Conservation (phyloP, 2,797 vertebrate genomes). For the Labeo calbasu region DNA sequence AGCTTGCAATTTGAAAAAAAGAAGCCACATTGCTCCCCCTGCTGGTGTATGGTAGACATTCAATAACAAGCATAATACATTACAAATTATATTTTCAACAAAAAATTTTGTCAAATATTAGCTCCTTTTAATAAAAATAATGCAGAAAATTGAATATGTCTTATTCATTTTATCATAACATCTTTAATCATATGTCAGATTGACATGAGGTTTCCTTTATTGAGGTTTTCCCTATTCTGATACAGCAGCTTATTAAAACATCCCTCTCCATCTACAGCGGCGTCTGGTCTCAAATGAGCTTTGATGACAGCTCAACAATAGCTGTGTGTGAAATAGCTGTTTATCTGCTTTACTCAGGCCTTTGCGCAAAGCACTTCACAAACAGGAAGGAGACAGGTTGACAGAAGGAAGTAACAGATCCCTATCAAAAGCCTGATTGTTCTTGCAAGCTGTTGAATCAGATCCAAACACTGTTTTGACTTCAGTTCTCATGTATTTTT, state of each 20-base stretch:
- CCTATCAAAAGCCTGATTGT: slow-evolving; percentile 66
- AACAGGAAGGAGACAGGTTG: slow-evolving; percentile 71
- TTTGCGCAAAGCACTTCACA: slow-evolving; percentile 61
- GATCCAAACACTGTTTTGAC: slow-evolving; percentile 38
- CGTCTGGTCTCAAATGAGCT: slow-evolving; percentile 35
- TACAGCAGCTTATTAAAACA: slow-evolving; percentile 36
- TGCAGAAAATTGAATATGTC: background rate
- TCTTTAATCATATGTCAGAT: background rate
- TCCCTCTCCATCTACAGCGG: slow-evolving; percentile 54
- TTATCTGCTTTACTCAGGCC: slow-evolving; percentile 65
- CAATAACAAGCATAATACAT: background rate
- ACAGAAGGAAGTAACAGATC: slow-evolving; percentile 67
- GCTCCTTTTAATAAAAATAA: background rate
- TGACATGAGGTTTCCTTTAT: background rate
- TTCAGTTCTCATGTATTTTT: background rate
- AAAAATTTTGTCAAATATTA: background rate
- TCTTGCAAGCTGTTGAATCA: slow-evolving; percentile 30
- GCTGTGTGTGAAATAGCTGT: slow-evolving; percentile 48
- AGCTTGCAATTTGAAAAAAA: background rate
- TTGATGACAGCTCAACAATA: slow-evolving; percentile 56
- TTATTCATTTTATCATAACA: background rate
- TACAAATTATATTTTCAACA: background rate
- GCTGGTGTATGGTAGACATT: slow-evolving; percentile 62
- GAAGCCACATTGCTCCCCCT: background rate
- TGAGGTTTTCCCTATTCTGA: background rate